These are phyloP conservation scores for Neotoma lepida DNA, from an alignment of 2,113 vertebrate genomes.

Conservation along the genomic window DNA sequence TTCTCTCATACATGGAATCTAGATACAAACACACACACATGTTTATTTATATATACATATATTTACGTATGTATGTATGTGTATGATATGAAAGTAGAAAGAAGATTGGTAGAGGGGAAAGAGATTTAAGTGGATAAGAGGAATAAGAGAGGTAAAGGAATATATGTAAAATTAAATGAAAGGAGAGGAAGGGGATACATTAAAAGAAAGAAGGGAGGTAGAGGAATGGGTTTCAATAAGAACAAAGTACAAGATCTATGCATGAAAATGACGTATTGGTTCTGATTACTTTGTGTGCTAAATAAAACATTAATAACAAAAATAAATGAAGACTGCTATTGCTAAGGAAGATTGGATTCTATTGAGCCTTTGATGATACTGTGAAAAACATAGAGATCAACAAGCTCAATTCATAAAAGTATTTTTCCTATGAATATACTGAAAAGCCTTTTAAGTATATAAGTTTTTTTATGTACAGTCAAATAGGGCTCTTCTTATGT, in stretches of 20 bases:
- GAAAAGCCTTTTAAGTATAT: constrained; percentile 18
- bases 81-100: neutral
- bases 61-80: neutral
- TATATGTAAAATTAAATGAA: neutral
- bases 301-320: neutral
- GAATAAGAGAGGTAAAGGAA: neutral
- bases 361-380: neutral
- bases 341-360: constrained; percentile 11
- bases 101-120: neutral
- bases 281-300: neutral
- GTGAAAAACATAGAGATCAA: constrained; percentile 50
- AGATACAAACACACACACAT: neutral
- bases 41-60: neutral
- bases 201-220: neutral
- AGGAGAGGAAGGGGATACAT: neutral
- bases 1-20: neutral
- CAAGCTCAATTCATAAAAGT: constrained; percentile 48
- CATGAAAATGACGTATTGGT: neutral
- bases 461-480: neutral
- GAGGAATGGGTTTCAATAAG: neutral
- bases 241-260: neutral
- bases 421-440: neutral
- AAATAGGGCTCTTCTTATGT: constrained; percentile 12
- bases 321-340: neutral
- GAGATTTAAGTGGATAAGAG: no score